Evolutionary conservation across 1,140 invertebrate genomes (phyloP).

Genomic region (Atta texana): DNA sequence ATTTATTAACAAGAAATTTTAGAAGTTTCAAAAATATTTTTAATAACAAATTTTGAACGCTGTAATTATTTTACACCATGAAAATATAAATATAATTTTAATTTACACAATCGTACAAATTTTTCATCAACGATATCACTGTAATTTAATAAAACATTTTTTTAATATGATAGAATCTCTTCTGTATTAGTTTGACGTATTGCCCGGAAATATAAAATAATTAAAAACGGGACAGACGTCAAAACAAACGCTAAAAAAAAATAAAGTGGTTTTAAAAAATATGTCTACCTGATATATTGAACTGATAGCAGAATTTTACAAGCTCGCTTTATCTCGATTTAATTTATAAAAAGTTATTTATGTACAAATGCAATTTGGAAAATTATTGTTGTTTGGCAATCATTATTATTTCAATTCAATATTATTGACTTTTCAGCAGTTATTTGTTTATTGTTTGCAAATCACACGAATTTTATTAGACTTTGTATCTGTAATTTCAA

Average conservation of each 20-base stretch:
- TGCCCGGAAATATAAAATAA: constrained; percentile 13
- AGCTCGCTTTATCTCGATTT: neutral
- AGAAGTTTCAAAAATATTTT: neutral
- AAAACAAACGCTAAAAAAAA: constrained; percentile 29
- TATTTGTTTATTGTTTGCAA: neutral
- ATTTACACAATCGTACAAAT: constrained; percentile 7
- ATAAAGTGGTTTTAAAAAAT: constrained; percentile 26
- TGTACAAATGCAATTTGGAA: neutral
- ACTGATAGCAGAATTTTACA: constrained; percentile 16
- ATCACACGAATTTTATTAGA: neutral
- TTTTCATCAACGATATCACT: neutral
- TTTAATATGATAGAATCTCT: neutral
- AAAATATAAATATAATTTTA: constrained; percentile 4
- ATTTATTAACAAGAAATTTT: constrained; percentile 7
- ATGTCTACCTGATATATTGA: neutral
- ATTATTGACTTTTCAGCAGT: neutral
- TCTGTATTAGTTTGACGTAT: constrained; percentile 13
- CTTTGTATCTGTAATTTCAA: neutral
- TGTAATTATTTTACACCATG: constrained; percentile 8
- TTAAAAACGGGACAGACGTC: constrained; percentile 37
- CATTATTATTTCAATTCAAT: constrained; percentile 6
- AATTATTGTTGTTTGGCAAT: neutral
- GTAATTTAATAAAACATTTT: constrained; percentile 39
- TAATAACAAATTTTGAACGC: constrained; percentile 10
- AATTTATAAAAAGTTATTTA: constrained; percentile 12